Conservation (phyloP, 2,888 invertebrate species). For the Andrena trimmerana region DNA sequence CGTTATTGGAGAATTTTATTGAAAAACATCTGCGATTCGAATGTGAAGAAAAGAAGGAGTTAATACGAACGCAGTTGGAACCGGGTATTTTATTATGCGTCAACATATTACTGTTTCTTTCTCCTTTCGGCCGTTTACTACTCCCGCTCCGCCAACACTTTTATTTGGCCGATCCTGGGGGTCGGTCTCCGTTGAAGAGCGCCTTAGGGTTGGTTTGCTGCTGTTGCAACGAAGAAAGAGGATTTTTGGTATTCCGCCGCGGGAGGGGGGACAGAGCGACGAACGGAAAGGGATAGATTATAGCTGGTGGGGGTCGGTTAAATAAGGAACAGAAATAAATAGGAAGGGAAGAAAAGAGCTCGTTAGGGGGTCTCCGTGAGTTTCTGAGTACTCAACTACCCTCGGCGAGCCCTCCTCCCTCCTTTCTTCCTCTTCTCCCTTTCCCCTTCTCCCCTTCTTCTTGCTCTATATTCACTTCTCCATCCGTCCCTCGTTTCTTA, state of each 20-base stretch:
- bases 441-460: conserved; percentile 20
- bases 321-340: conserved; percentile 85
- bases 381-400: conserved; percentile 81
- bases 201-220: conserved; percentile 66
- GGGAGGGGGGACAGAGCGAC: conserved; percentile 56
- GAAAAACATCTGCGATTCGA: conserved; percentile 19
- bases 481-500: conserved; percentile 31
- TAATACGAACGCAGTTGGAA: conserved; percentile 12
- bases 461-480: conserved; percentile 23
- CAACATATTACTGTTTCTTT: conserved; percentile 73
- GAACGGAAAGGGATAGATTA: conserved; percentile 68
- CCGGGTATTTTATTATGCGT: conserved; percentile 74
- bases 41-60: conserved; percentile 17
- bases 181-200: conserved; percentile 62
- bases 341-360: conserved; percentile 79
- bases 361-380: conserved; percentile 78
- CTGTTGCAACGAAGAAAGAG: conserved; percentile 69
- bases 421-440: conserved; percentile 58
- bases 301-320: conserved; percentile 80
- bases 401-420: conserved; percentile 66
- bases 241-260: conserved; percentile 70
- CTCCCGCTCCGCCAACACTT: conserved; percentile 71
- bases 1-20: neutral
- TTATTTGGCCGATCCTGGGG: conserved; percentile 73
- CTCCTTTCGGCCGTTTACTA: conserved; percentile 46